Evolutionary conservation across 2,888 invertebrate genomes (phyloP).

Genomic region (Drosophila mimica): DNA sequence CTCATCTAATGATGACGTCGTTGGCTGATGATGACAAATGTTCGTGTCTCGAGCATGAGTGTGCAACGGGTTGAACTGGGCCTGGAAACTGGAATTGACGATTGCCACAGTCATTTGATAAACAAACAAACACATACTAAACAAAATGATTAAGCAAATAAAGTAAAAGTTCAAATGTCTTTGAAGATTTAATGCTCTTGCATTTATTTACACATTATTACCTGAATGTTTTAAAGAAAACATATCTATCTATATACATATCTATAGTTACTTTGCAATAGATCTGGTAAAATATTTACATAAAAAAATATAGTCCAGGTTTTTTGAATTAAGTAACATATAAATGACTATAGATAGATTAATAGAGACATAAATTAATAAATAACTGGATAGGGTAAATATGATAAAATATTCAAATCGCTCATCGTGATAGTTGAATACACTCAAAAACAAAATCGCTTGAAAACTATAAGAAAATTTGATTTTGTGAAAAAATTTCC

Average conservation of each 20-base stretch:
- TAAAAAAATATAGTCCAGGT: not conserved
- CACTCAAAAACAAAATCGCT: not conserved
- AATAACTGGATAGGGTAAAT: not conserved
- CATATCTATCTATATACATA: too few relatives aligned
- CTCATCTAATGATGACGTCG: slow-evolving; percentile 31
- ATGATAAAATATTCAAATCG: not conserved
- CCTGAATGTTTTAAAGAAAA: not conserved
- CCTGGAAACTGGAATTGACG: not conserved
- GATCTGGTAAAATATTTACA: not conserved
- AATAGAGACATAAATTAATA: not conserved
- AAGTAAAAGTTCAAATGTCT: not conserved
- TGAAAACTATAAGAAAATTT: not conserved
- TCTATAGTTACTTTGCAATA: too few relatives aligned
- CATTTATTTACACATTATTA: not conserved
- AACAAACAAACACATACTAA: slow-evolving; percentile 14
- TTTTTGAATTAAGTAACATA: not conserved
- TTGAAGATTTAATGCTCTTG: not conserved
- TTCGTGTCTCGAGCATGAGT: slow-evolving; percentile 13
- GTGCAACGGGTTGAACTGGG: slow-evolving; percentile 14
- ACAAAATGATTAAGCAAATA: slow-evolving; percentile 1
- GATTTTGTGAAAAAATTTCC: not conserved
- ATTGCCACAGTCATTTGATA: slow-evolving; percentile 7
- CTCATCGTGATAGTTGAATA: not conserved
- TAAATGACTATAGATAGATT: not conserved
- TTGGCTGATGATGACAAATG: slow-evolving; percentile 25